Evolutionary conservation across 53 echinoderm and acorn worm species (phyloP).

Genomic region (Henricia sp.): DNA sequence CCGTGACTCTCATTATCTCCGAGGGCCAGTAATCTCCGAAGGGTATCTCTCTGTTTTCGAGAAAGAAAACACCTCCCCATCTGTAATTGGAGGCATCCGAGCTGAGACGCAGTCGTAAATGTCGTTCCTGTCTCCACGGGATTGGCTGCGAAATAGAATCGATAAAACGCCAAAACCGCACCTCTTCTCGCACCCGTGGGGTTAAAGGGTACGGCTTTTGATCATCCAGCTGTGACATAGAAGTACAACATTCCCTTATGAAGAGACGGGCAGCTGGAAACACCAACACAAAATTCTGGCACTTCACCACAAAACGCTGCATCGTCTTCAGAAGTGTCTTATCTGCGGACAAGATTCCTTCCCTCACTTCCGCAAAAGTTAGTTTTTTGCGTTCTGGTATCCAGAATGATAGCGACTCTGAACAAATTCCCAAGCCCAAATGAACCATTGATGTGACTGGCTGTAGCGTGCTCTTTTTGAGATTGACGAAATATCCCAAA

Average conservation of each 20-base stretch:
- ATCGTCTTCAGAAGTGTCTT: background rate
- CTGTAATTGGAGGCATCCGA: conserved; percentile 30
- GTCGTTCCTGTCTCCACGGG: conserved; percentile 35
- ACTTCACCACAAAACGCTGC: conserved; percentile 27
- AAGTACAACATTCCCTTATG: conserved; percentile 25
- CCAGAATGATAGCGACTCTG: conserved; percentile 14
- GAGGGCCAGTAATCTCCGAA: conserved; percentile 33
- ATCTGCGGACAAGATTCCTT: background rate
- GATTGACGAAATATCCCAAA: conserved; percentile 32
- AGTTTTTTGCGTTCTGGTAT: conserved; percentile 6
- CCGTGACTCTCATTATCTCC: background rate
- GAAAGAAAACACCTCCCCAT: conserved; percentile 6
- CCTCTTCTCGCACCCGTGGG: background rate
- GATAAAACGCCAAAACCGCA: conserved; percentile 16
- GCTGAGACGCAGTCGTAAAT: background rate
- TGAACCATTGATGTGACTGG: conserved; percentile 13
- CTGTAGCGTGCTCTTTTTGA: conserved; percentile 27
- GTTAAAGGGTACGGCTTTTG: background rate
- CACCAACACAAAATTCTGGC: conserved; percentile 25
- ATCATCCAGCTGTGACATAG: conserved; percentile 7
- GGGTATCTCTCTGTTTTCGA: background rate
- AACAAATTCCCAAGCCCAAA: conserved; percentile 19
- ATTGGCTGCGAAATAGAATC: conserved; percentile 17
- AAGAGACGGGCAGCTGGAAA: conserved; percentile 27
- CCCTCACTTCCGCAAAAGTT: background rate